Evolutionary conservation across 2,888 invertebrate species (phyloP).

Genomic region (Macaria liturata): DNA sequence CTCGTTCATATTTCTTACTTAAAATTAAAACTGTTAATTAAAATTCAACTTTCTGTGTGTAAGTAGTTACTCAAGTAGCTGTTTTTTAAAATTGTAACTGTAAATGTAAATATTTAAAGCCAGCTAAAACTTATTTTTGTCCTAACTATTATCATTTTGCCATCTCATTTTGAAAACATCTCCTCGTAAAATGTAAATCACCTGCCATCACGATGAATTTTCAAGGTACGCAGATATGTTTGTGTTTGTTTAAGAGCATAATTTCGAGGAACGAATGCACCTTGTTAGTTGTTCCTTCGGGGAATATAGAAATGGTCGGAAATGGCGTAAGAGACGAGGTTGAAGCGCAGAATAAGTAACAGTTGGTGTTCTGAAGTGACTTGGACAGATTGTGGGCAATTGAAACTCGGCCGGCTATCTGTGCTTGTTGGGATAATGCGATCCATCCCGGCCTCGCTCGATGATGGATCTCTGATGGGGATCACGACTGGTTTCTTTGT

Average conservation of each 20-base stretch:
- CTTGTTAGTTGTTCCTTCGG: conserved; percentile 57
- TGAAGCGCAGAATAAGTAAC: too few species aligned
- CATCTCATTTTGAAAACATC: conserved; percentile 13
- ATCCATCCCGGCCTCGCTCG: conserved; percentile 71
- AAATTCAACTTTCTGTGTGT: conserved; percentile 38
- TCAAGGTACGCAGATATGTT: conserved; percentile 39
- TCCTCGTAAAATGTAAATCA: conserved; percentile 23
- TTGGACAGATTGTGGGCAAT: conserved; percentile 71
- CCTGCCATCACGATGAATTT: conserved; percentile 43
- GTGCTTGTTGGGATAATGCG: conserved; percentile 73
- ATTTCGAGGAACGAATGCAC: conserved; percentile 48
- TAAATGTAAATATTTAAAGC: too few species aligned
- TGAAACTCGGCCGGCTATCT: conserved; percentile 59
- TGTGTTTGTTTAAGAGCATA: conserved; percentile 46
- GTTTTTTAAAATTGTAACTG: too few species aligned
- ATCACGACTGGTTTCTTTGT: conserved; percentile 74
- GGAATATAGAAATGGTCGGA: conserved; percentile 45
- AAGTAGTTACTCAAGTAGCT: too few species aligned
- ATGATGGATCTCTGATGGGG: conserved; percentile 77
- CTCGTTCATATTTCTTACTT: conserved; percentile 66
- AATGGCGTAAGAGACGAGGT: conserved; percentile 47
- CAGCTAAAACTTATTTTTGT: conserved; percentile 1
- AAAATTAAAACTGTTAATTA: conserved; percentile 53
- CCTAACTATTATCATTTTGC: conserved; percentile 7
- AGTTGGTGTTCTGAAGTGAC: conserved; percentile 44